Evolutionary conservation across 2,113 vertebrate species (phyloP).

Genomic region (Zosterops pallidus): DNA sequence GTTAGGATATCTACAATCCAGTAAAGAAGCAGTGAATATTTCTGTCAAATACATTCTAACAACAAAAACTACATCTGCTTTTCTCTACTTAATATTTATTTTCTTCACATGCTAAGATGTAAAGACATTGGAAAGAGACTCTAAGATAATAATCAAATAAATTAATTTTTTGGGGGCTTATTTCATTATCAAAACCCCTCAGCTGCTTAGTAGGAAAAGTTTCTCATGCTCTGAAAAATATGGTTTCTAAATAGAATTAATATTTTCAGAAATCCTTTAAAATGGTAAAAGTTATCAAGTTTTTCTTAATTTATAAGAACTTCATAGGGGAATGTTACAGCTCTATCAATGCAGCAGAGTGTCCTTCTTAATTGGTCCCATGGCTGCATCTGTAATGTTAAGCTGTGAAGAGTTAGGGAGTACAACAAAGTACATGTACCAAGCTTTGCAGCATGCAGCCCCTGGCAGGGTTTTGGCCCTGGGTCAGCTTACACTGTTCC

Average conservation of each 20-base stretch:
- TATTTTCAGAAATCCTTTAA: background rate
- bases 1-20: background rate
- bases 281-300: background rate
- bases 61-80: background rate
- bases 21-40: background rate
- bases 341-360: background rate
- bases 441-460: background rate
- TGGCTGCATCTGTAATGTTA: background rate
- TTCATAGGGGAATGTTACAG: background rate
- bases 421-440: accelerated
- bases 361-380: background rate
- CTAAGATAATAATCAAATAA: background rate
- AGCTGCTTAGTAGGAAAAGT: background rate
- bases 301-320: background rate
- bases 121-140: background rate
- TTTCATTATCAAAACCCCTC: background rate
- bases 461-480: background rate
- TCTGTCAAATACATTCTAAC: background rate
- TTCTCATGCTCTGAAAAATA: background rate
- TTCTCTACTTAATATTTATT: background rate
- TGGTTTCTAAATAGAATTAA: background rate
- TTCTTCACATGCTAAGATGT: background rate
- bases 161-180: background rate
- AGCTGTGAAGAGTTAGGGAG: background rate
- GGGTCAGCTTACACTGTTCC: background rate